Evolutionary conservation across 1,140 invertebrate species (phyloP), one percentile per base, ranked within the genome.

Genomic region (Amyelois transitella): DNA sequence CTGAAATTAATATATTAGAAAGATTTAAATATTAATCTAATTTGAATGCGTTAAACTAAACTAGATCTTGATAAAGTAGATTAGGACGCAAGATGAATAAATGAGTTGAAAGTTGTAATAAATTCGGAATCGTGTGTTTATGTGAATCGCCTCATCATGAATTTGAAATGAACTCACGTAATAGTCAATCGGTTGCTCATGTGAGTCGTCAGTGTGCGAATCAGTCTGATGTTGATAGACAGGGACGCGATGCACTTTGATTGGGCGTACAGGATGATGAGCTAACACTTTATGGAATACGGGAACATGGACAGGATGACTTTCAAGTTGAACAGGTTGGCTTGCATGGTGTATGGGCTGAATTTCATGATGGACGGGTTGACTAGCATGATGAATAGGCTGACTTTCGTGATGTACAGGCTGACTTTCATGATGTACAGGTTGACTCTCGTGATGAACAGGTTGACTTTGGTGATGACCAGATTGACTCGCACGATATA

Each of bases 101-200:
- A 80, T 75, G 53, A 77, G 64, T 80, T 68, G 81, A 86, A 86
- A 86, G 80, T 77, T 64, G 54, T 53, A 53, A 61, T 75, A 68
- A 72, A 73, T 62, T 57, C 45, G 61, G 50, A 64, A 58, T 62
- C 65, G 69, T 72, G 79, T 45, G 61, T 74, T 64, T 68, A 68
- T 68, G 71, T 62, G 53, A 71, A 66, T 68, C 58, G 54, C 63
- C 77, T 75, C 60, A 63, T 63, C 71, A 66, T 52, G 58, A 51
- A 58, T 58, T 49, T 22, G 32, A 58, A 57, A 57, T 52, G 32
- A 8, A 81, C 84, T 86, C 78, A 88, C 84, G 64, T 86, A 88
- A 81, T 85, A 88, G 64, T 88, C 84, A 10, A 88, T 55, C 17
- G 76, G 76, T 53, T 88, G 77, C 25, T 87, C 84, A 49, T 86